A percentile compares a stretch with the other conserved stretches of the same genome.
These are phyloP conservation scores for Capromys pilorides DNA, from an alignment of 2,797 vertebrate species.

Conservation along the genomic window DNA sequence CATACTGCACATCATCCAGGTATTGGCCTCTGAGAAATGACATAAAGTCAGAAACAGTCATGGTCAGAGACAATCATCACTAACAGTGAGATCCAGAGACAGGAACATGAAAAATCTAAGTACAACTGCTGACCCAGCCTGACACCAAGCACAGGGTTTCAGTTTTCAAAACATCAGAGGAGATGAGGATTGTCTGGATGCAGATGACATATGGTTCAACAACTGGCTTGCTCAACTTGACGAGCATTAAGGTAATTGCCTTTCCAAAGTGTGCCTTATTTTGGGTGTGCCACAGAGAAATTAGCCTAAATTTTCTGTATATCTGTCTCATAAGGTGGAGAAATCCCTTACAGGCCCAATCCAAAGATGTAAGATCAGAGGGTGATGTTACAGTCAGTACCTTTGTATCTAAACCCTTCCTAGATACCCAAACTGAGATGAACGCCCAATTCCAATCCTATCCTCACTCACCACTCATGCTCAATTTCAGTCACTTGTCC, in stretches of 20 bases:
- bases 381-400: not conserved
- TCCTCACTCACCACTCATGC: not conserved
- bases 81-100: not conserved
- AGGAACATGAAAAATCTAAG: not conserved
- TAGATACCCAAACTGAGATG: not conserved
- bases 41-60: not conserved
- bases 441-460: too few species aligned
- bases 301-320: not conserved
- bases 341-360: not conserved
- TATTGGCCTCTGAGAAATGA: not conserved
- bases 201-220: not conserved
- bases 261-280: fast-evolving
- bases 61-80: not conserved
- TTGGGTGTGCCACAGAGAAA: not conserved
- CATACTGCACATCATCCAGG: not conserved
- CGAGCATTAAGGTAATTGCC: not conserved
- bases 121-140: not conserved
- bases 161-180: not conserved
- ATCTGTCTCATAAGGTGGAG: too few species aligned
- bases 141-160: not conserved
- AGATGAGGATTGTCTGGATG: not conserved
- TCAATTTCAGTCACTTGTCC: not conserved
- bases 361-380: not conserved
- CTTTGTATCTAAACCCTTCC: not conserved
- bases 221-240: not conserved